Evolutionary conservation across 2,888 invertebrate genomes (phyloP).

Genomic region (Pimpla rufipes): DNA sequence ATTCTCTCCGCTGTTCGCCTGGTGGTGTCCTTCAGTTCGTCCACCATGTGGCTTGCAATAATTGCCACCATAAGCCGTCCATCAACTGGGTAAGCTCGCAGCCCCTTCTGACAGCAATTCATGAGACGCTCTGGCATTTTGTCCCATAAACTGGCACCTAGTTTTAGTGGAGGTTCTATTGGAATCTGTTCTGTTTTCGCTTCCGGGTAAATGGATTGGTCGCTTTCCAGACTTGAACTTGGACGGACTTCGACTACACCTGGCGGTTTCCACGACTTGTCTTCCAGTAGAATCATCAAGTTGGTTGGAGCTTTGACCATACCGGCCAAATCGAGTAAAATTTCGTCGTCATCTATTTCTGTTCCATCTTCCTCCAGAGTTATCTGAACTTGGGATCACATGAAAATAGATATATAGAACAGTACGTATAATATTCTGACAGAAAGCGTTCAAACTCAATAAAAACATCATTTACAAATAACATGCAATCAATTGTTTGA

Average conservation of each 20-base stretch:
- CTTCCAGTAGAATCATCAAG: constrained; percentile 18
- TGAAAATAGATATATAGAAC: background rate
- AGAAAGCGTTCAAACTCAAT: too few relatives aligned
- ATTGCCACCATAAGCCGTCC: constrained; percentile 31
- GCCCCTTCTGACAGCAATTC: background rate
- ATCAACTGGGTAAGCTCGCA: constrained; percentile 11
- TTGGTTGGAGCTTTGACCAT: background rate
- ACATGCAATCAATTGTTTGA: too few relatives aligned
- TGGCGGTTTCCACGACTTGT: background rate
- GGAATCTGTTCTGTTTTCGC: background rate
- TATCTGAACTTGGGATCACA: background rate
- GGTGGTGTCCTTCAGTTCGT: constrained; percentile 37
- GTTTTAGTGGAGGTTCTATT: background rate
- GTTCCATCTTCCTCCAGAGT: constrained; percentile 21
- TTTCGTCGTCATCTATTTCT: constrained; percentile 21
- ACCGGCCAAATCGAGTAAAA: background rate
- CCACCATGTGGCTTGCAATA: constrained; percentile 34
- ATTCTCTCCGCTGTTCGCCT: constrained; percentile 48
- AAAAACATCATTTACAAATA: too few relatives aligned
- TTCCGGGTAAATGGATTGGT: background rate
- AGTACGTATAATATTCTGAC: too few relatives aligned
- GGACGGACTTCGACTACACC: background rate
- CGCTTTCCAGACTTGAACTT: background rate
- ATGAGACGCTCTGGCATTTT: constrained; percentile 13
- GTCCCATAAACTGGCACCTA: background rate